Conservation (phyloP, 2,797 vertebrate genomes). For the Anguilla megastoma region DNA sequence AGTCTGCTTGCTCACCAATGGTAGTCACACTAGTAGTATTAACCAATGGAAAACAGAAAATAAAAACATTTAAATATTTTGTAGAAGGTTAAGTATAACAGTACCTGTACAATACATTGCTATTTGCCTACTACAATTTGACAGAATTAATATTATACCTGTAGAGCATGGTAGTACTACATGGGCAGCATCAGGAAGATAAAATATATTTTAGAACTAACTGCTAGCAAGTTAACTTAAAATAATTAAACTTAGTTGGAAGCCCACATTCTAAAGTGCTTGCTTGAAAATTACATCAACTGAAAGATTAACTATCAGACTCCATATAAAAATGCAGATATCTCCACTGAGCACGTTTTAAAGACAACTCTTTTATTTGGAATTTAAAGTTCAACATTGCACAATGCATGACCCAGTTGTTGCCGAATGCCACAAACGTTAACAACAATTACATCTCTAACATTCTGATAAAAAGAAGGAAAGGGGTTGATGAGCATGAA, state of each 20-base stretch:
- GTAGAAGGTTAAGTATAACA: neutral
- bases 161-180: neutral
- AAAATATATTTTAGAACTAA: too few species aligned
- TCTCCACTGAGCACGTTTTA: constrained; percentile 10
- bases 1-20: neutral
- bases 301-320: neutral
- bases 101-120: neutral
- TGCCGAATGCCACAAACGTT: neutral
- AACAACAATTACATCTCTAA: constrained; percentile 16
- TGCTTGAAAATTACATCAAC: neutral
- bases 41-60: neutral
- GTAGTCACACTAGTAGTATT: neutral
- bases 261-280: neutral
- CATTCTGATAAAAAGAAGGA: constrained; percentile 13
- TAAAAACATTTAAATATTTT: neutral
- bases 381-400: constrained; percentile 13
- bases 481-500: neutral
- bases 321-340: neutral
- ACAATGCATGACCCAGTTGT: constrained; percentile 22
- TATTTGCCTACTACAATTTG: neutral
- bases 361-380: constrained; percentile 26
- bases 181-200: neutral
- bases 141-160: neutral
- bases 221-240: too few species aligned
- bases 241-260: neutral